phyloP scores from a whole-genome alignment of 2,888 invertebrate species.

The Drosophila pseudotakahashii region DNA sequence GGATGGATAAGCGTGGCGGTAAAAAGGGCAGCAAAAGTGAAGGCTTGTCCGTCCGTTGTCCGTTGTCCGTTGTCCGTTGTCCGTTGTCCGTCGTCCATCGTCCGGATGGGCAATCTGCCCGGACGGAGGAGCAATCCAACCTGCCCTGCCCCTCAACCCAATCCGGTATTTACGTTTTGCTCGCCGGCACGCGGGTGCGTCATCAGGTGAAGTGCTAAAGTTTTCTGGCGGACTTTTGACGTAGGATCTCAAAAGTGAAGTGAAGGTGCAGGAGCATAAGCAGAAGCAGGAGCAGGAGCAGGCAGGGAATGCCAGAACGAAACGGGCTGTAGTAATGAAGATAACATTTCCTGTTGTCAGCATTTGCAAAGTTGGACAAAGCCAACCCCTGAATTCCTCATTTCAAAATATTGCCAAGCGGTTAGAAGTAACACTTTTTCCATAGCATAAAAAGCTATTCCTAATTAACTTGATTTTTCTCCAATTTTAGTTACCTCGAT shows the following conservation, averaged over 20 bases:
- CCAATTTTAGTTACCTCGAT: too few species aligned
- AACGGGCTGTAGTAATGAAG: slow-evolving; percentile 77
- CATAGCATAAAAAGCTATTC: too few species aligned
- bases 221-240: slow-evolving; percentile 16
- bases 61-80: neutral
- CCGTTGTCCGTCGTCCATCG: too few species aligned
- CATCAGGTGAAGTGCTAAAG: slow-evolving; percentile 39
- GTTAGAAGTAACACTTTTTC: neutral
- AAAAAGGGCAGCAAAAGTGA: slow-evolving; percentile 28
- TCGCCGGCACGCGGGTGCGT: slow-evolving; percentile 5
- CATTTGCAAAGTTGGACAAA: slow-evolving; percentile 59
- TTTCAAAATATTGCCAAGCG: slow-evolving; percentile 20
- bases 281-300: neutral
- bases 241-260: neutral
- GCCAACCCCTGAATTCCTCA: slow-evolving; percentile 36
- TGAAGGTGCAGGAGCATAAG: neutral
- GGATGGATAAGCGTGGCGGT: slow-evolving; percentile 43
- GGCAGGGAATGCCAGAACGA: slow-evolving; percentile 18
- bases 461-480: too few species aligned
- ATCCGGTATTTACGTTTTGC: neutral
- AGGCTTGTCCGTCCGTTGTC: slow-evolving; percentile 7
- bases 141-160: neutral
- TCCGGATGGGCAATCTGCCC: slow-evolving; percentile 2
- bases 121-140: neutral
- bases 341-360: slow-evolving; percentile 80